A percentile compares a stretch with the other conserved stretches of the same genome.
Conservation (phyloP, 2,888 invertebrate genomes). For the Liodrosophila aerea region DNA sequence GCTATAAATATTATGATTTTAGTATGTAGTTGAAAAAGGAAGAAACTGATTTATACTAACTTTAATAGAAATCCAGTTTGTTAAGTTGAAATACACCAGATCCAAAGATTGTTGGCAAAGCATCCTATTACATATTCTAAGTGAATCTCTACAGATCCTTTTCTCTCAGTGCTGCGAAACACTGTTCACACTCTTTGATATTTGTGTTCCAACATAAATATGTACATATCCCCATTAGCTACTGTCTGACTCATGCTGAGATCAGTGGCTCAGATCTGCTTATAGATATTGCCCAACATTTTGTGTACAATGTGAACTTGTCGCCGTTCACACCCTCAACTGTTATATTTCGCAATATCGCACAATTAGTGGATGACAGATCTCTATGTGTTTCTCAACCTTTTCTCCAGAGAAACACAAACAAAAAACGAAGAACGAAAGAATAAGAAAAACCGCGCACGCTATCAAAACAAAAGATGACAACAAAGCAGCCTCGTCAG, state of each 20-base stretch:
- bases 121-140: no score
- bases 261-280: slow-evolving; percentile 7
- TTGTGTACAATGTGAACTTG: slow-evolving; percentile 20
- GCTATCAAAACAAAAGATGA: slow-evolving; percentile 63
- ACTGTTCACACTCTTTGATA: no score
- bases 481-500: slow-evolving; percentile 65
- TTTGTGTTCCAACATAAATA: no score
- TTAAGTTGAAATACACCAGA: no score
- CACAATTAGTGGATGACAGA: slow-evolving; percentile 46
- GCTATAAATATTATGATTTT: no score
- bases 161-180: no score
- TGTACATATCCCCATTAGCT: slow-evolving; percentile 17
- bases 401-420: slow-evolving; percentile 9
- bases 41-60: no score
- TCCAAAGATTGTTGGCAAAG: no score
- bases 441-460: slow-evolving; percentile 35
- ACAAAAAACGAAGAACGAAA: slow-evolving; percentile 2
- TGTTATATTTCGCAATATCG: slow-evolving; percentile 48
- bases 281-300: slow-evolving; percentile 26
- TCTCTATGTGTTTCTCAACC: slow-evolving; percentile 40
- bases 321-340: slow-evolving; percentile 47
- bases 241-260: slow-evolving; percentile 24
- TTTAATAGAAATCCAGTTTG: no score
- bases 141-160: no score
- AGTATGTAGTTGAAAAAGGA: no score